A percentile compares a stretch with the other conserved stretches of the same genome.
phyloP scores from a whole-genome alignment of 2,888 invertebrate species.

The Morpho deidamia region DNA sequence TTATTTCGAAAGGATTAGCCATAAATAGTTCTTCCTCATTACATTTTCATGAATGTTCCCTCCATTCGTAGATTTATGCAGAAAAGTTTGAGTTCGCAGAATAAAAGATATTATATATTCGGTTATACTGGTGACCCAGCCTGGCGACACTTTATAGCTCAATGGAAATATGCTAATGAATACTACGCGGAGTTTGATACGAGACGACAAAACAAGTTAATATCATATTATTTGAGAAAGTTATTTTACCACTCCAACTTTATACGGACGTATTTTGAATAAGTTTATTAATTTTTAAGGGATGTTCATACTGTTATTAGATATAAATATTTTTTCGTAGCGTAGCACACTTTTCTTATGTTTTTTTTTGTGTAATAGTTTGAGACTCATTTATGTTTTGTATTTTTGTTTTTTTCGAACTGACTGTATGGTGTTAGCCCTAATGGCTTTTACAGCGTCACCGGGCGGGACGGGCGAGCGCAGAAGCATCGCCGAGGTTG shows the following conservation, averaged over 20 bases:
- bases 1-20: conserved; percentile 74
- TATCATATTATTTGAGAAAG: neutral
- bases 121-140: conserved; percentile 56
- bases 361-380: too few species aligned
- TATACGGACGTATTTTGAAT: conserved; percentile 1
- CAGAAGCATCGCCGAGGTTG: too few species aligned
- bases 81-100: conserved; percentile 74
- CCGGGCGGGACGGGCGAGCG: too few species aligned
- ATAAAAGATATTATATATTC: conserved; percentile 71
- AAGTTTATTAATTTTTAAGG: neutral
- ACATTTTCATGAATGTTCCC: conserved; percentile 72
- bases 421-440: too few species aligned
- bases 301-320: too few species aligned
- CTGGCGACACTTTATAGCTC: conserved; percentile 50
- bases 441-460: too few species aligned
- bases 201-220: conserved; percentile 1
- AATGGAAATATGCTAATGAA: conserved; percentile 10
- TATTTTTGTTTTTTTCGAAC: too few species aligned
- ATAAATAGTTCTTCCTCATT: conserved; percentile 74
- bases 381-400: too few species aligned
- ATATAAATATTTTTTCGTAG: too few species aligned
- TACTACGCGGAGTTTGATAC: neutral
- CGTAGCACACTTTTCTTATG: too few species aligned
- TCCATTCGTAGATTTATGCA: conserved; percentile 68
- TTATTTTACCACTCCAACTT: neutral